Conservation (phyloP, 1,140 invertebrate genomes). For the Palaemon carinicauda region DNA sequence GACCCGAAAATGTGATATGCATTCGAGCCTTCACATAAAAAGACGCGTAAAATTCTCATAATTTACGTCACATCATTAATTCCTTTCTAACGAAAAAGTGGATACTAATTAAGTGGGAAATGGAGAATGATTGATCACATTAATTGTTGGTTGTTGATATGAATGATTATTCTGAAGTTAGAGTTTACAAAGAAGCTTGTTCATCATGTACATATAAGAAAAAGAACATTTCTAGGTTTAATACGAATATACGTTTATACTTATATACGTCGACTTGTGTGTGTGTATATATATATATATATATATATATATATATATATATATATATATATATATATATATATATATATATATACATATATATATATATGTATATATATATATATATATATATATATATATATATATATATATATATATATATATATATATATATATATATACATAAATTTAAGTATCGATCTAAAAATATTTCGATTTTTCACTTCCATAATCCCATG, state of each 20-base stretch:
- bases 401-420: background rate
- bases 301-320: slow-evolving; percentile 2
- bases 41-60: too few relatives aligned
- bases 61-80: too few relatives aligned
- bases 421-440: background rate
- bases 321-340: slow-evolving; percentile 2
- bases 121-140: too few relatives aligned
- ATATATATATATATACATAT: background rate
- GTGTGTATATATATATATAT: background rate
- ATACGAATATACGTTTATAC: background rate
- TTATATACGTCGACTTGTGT: background rate
- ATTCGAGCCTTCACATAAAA: too few relatives aligned
- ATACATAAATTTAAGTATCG: background rate
- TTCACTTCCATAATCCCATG: background rate
- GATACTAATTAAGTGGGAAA: too few relatives aligned
- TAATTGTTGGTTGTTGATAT: too few relatives aligned
- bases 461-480: background rate
- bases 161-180: too few relatives aligned
- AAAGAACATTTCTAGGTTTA: too few relatives aligned
- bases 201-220: too few relatives aligned
- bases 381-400: background rate
- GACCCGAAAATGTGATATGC: too few relatives aligned
- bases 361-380: background rate
- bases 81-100: too few relatives aligned
- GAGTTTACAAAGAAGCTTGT: too few relatives aligned